These are phyloP conservation scores for Rattus norvegicus DNA, from an alignment of 2,113 vertebrate genomes.

Conservation along the genomic window GRCr8 NC_086021.1:147531501-147532000, in stretches of 20 bases:
- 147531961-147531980: not conserved
- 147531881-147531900: not conserved
- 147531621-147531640: not conserved
- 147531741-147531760: too few relatives aligned
- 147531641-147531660: not conserved
- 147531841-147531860: not conserved
- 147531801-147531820: not conserved
- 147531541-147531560: too few relatives aligned
- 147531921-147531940: not conserved
- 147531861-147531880: conserved; percentile 10
- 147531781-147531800: not conserved
- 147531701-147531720: not conserved
- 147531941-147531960: not conserved
- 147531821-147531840: not conserved
- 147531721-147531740: not conserved
- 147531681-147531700: not conserved
- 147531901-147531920: not conserved
- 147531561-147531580: not conserved
- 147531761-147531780: not conserved
- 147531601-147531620: not conserved
- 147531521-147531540: not conserved
- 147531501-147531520: not conserved
- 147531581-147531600: not conserved
- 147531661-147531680: not conserved
- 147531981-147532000: not conserved